Percentiles rank a stretch among this genome's conserved stretches.
phyloP scores from a whole-genome alignment of 2,888 invertebrate species.

The Gerris lacustris region DNA sequence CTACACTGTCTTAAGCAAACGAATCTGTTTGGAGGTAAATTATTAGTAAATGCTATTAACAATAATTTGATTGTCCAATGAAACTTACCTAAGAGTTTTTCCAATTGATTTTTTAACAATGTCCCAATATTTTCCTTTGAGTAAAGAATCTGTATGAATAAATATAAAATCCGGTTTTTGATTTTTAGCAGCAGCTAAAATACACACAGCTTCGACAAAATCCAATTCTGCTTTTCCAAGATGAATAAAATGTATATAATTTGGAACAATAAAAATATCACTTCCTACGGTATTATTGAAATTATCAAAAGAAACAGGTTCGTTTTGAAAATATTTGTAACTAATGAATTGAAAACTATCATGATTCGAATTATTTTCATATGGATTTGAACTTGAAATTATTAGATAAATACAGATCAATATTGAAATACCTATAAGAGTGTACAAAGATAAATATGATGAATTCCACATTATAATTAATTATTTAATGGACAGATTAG shows the following conservation, averaged over 20 bases:
- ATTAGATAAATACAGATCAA: too few species aligned
- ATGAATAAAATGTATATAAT: conserved; percentile 33
- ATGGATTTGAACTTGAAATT: too few species aligned
- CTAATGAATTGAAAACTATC: background rate
- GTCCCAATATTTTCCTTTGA: conserved; percentile 28
- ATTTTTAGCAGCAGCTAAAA: conserved; percentile 28
- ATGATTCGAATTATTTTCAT: too few species aligned
- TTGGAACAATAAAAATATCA: conserved; percentile 31
- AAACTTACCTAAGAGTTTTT: too few species aligned
- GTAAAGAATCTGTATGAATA: conserved; percentile 31
- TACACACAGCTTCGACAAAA: conserved; percentile 27
- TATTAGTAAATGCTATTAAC: too few species aligned
- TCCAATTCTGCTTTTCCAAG: conserved; percentile 25
- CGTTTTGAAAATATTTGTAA: background rate
- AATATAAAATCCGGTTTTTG: conserved; percentile 32
- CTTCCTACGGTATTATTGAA: conserved; percentile 30
- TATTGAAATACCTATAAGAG: too few species aligned
- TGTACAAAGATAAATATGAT: too few species aligned
- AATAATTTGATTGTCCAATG: too few species aligned
- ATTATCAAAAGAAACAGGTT: conserved; percentile 15
- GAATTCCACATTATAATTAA: too few species aligned
- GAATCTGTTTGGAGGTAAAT: too few species aligned
- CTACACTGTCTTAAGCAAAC: too few species aligned
- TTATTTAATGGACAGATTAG: too few species aligned
- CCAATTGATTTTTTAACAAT: conserved; percentile 12